Conservation (phyloP, 2,113 vertebrate genomes). For the Corythoichthys haematopterus region DNA sequence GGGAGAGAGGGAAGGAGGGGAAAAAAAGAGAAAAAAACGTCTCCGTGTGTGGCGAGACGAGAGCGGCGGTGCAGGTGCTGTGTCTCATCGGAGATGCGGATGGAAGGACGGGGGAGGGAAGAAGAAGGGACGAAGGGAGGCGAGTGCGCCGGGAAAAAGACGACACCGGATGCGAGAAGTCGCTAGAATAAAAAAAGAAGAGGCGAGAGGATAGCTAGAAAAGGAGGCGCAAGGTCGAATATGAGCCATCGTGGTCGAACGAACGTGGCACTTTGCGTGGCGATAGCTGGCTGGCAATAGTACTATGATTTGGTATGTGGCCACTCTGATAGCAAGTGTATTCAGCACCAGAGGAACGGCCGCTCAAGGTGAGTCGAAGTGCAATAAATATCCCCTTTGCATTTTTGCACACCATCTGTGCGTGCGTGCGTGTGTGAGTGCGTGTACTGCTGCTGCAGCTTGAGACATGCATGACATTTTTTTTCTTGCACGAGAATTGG, state of each 20-base stretch:
- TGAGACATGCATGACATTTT: constrained; percentile 7
- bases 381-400: constrained; percentile 55
- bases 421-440: not conserved
- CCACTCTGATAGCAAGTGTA: constrained; percentile 99
- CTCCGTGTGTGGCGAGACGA: constrained; percentile 70
- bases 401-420: constrained; percentile 10
- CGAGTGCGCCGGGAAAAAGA: constrained; percentile 14
- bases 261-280: constrained; percentile 83
- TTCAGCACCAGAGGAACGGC: constrained; percentile 90
- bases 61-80: constrained; percentile 74
- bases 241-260: constrained; percentile 74
- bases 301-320: constrained; percentile 99
- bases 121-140: constrained; percentile 70
- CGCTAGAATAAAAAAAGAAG: constrained; percentile 27
- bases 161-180: constrained; percentile 63
- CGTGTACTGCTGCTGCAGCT: constrained; percentile 26
- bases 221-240: constrained; percentile 68
- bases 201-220: not conserved
- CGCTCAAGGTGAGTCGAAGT: constrained; percentile 98
- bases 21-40: constrained; percentile 37
- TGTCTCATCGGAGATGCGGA: constrained; percentile 75
- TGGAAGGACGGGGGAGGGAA: constrained; percentile 77
- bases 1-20: not conserved
- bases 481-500: constrained; percentile 1
- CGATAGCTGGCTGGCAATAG: constrained; percentile 82